phyloP scores from a whole-genome alignment of 2,888 invertebrate species.

The Eupithecia inturbata region DNA sequence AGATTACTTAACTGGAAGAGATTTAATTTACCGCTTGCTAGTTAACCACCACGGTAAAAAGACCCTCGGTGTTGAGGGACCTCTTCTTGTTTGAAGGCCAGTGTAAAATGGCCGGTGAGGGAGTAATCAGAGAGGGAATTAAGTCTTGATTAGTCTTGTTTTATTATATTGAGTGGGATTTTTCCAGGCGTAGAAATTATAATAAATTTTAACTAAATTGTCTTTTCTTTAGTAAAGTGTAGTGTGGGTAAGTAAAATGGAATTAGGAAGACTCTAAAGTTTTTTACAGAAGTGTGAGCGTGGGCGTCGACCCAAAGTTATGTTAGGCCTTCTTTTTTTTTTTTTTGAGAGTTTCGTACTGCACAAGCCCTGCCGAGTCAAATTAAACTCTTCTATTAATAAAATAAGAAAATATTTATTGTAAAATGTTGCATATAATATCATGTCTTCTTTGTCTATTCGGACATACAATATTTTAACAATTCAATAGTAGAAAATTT shows the following conservation, averaged over 20 bases:
- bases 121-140: conserved; percentile 56
- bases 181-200: conserved; percentile 3
- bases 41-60: conserved; percentile 45
- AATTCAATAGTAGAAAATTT: too few species aligned
- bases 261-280: not conserved
- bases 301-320: not conserved
- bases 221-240: not conserved
- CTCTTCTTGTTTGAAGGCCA: conserved; percentile 37
- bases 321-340: not conserved
- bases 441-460: too few species aligned
- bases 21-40: conserved; percentile 53
- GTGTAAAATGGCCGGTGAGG: conserved; percentile 39
- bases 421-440: too few species aligned
- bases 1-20: conserved; percentile 46
- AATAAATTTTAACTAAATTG: not conserved
- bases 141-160: conserved; percentile 44
- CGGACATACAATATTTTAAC: too few species aligned
- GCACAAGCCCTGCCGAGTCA: not conserved
- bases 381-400: not conserved
- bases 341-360: too few species aligned
- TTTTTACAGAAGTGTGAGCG: not conserved
- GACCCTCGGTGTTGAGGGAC: conserved; percentile 34
- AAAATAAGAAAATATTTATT: too few species aligned
- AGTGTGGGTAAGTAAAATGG: not conserved
- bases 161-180: conserved; percentile 44